Evolutionary conservation across 1,140 invertebrate genomes (phyloP), one percentile per base, ranked within the genome.

Genomic region (Dendrolimus kikuchii): DNA sequence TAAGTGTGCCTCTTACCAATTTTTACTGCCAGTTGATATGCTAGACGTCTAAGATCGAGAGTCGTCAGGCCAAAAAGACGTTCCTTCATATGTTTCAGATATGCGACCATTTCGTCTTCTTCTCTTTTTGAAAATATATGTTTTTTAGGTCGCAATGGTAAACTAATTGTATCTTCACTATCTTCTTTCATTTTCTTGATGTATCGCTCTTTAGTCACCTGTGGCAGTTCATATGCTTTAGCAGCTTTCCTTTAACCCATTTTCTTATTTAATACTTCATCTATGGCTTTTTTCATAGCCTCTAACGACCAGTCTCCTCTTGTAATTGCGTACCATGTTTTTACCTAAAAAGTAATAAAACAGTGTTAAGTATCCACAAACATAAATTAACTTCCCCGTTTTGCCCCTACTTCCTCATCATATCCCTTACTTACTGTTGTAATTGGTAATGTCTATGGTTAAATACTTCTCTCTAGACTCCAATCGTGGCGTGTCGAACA

Each of bases 271-370:
- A 65, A 8, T 7, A 73, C 67, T 40, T 55, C 46, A 4, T 65
- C 38, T 7, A 73, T 57, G 6, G 76, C 53, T 68, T 56, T 64
- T 80, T 68, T 62, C 67, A 81, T 59, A 36, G 7, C 10, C 40
- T 62, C 53, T 69, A 74, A 47, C 49, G 48, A 49, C 53, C 62
- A 57, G 61, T 66, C 40, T 64, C 64, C 75, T 51, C 71, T 64
- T 60, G 52, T 71, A 58, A 57, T 65, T 59, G 55, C 53, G 47
- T 55, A 59, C 54, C 57, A 54, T 52, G n/a, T n/a, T n/a, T n/a
- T n/a, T n/a, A n/a, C n/a, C n/a, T n/a, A n/a, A n/a, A n/a, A n/a
- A n/a, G n/a, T n/a, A n/a, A n/a, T n/a, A n/a, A n/a, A n/a, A n/a
- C n/a, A n/a, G n/a, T n/a, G n/a, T n/a, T n/a, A n/a, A n/a, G n/a